Percentiles rank a stretch among this genome's conserved stretches.
Evolutionary conservation across 2,797 vertebrate genomes (phyloP).

Genomic region (Intellagama lesueurii): DNA sequence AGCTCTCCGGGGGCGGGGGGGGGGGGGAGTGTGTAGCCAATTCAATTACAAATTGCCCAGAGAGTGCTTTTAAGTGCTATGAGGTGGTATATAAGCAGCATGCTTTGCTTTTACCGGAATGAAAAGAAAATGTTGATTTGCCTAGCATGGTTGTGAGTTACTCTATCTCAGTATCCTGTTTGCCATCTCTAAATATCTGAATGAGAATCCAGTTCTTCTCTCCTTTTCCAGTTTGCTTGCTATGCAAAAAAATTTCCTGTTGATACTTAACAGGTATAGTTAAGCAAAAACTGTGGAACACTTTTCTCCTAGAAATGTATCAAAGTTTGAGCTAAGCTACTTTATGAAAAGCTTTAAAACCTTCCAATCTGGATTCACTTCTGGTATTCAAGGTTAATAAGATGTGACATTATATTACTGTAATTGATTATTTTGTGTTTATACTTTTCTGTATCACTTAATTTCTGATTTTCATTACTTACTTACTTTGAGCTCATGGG

Average conservation of each 20-base stretch:
- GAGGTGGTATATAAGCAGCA: too few relatives aligned
- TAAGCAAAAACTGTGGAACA: neutral
- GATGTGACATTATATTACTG: neutral
- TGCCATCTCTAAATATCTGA: neutral
- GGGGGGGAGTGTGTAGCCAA: too few relatives aligned
- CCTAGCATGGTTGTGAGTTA: neutral
- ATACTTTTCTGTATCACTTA: neutral
- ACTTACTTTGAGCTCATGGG: neutral
- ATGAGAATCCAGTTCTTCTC: conserved; percentile 10
- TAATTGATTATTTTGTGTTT: neutral
- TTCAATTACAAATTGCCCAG: too few relatives aligned
- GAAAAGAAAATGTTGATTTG: neutral
- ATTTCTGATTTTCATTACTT: neutral
- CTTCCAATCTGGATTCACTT: neutral
- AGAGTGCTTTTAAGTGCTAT: too few relatives aligned
- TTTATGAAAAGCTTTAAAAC: neutral
- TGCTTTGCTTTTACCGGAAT: neutral
- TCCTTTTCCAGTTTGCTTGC: conserved; percentile 18
- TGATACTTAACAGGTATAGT: neutral
- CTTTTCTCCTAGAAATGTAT: neutral
- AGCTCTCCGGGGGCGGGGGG: too few relatives aligned
- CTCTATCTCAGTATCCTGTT: neutral
- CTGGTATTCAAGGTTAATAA: neutral
- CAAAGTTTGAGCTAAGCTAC: neutral
- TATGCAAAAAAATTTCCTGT: neutral